A percentile compares a stretch with the other conserved stretches of the same genome.
These are phyloP conservation scores for Cryptosula pallasiana DNA, from an alignment of 2,888 invertebrate genomes.

Conservation along the genomic window DNA sequence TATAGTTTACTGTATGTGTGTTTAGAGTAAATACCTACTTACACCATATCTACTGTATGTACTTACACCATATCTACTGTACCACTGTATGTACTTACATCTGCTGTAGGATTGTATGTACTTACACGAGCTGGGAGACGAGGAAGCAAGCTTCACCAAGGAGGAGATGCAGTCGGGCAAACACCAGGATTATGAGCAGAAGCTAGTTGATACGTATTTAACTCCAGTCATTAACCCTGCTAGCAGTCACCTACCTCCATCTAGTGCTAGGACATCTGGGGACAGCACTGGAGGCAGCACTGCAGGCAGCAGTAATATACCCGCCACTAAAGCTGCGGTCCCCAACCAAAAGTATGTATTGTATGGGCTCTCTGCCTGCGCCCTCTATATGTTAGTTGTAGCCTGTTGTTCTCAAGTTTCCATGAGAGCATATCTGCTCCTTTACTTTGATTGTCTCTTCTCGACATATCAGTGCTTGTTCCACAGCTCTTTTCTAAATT, in stretches of 20 bases:
- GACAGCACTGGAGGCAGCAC: too few relatives aligned
- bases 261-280: background rate
- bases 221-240: background rate
- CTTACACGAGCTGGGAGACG: constrained; percentile 93
- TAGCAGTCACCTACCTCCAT: background rate
- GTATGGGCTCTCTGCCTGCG: too few relatives aligned
- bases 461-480: too few relatives aligned
- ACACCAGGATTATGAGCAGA: constrained; percentile 54
- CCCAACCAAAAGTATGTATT: too few relatives aligned
- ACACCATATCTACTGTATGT: background rate
- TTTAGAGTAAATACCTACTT: background rate
- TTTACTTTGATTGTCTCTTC: too few relatives aligned
- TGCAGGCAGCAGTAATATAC: too few relatives aligned
- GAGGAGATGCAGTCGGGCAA: constrained; percentile 87
- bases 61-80: background rate
- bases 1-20: background rate
- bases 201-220: constrained; percentile 45
- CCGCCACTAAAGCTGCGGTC: too few relatives aligned
- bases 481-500: too few relatives aligned
- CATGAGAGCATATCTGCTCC: too few relatives aligned
- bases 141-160: constrained; percentile 87
- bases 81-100: too few relatives aligned
- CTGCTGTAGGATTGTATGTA: constrained; percentile 92
- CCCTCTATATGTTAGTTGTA: too few relatives aligned
- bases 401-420: too few relatives aligned